These are phyloP conservation scores for Catotricha subobsoleta DNA, from an alignment of 2,888 invertebrate genomes.

Conservation along the genomic window DNA sequence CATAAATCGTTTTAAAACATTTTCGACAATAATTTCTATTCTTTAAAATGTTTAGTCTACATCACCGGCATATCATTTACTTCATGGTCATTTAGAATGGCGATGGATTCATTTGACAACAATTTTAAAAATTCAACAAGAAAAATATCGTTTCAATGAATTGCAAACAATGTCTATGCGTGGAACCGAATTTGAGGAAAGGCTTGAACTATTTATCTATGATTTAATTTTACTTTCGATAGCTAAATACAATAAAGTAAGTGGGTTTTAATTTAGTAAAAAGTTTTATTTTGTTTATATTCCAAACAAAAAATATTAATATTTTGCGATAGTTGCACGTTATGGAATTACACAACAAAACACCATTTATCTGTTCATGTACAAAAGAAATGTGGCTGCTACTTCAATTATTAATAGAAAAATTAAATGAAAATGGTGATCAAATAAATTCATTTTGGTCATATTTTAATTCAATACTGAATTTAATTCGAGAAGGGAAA, in stretches of 20 bases:
- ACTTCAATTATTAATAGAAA: slow-evolving; percentile 30
- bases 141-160: slow-evolving; percentile 13
- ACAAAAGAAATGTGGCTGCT: slow-evolving; percentile 39
- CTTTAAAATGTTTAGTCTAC: slow-evolving; percentile 11
- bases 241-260: slow-evolving; percentile 27
- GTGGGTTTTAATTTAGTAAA: no score
- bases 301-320: slow-evolving; percentile 2
- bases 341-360: slow-evolving; percentile 28
- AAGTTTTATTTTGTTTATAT: slow-evolving; percentile 1
- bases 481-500: slow-evolving; percentile 17
- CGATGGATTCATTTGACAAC: slow-evolving; percentile 22
- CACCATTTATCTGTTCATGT: slow-evolving; percentile 39
- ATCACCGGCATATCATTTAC: slow-evolving; percentile 24
- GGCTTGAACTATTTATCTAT: slow-evolving; percentile 18
- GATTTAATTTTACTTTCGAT: slow-evolving; percentile 24
- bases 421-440: slow-evolving; percentile 16
- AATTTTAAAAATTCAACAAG: not conserved
- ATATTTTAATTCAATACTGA: slow-evolving; percentile 25
- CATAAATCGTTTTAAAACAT: not conserved
- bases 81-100: slow-evolving; percentile 28
- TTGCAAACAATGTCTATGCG: slow-evolving; percentile 15
- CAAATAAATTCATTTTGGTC: slow-evolving; percentile 30
- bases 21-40: not conserved
- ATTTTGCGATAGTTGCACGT: slow-evolving; percentile 26
- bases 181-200: slow-evolving; percentile 10